A percentile compares a stretch with the other conserved stretches of the same genome.
Evolutionary conservation across 1,140 invertebrate species (phyloP).

Genomic region (Ips nitidus): DNA sequence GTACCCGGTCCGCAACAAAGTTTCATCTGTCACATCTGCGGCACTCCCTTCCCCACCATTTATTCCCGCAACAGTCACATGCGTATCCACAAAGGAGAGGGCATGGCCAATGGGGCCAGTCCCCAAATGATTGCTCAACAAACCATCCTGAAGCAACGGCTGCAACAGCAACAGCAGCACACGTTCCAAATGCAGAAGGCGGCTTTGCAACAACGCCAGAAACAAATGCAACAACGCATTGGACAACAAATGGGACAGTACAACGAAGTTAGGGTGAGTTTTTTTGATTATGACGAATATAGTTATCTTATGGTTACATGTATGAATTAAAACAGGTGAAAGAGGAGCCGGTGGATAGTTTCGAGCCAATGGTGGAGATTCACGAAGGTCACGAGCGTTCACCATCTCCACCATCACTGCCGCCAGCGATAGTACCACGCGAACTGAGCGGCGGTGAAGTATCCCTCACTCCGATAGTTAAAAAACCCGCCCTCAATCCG

Average conservation of each 20-base stretch:
- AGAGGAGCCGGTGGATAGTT: slow-evolving; percentile 45
- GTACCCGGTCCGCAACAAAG: slow-evolving; percentile 25
- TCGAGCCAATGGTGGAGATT: slow-evolving; percentile 50
- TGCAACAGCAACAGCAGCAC: slow-evolving; percentile 32
- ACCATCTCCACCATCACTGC: slow-evolving; percentile 12
- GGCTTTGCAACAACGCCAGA: slow-evolving; percentile 14
- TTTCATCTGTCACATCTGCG: slow-evolving; percentile 49
- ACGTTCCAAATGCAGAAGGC: slow-evolving; percentile 23
- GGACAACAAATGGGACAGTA: slow-evolving; percentile 30
- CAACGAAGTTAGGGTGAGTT: slow-evolving; percentile 30
- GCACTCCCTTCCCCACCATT: slow-evolving; percentile 48
- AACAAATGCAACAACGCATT: slow-evolving; percentile 10
- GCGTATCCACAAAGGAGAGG: slow-evolving; percentile 48
- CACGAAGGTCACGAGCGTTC: slow-evolving; percentile 43
- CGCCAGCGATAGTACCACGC: slow-evolving; percentile 6
- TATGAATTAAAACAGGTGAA: slow-evolving; percentile 33
- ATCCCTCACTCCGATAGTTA: slow-evolving; percentile 48
- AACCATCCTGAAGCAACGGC: slow-evolving; percentile 28
- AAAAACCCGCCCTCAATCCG: slow-evolving; percentile 45
- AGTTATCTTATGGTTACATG: neutral
- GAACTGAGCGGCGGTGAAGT: slow-evolving; percentile 42
- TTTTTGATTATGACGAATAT: neutral
- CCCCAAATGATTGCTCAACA: slow-evolving; percentile 26
- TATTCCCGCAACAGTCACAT: slow-evolving; percentile 51
- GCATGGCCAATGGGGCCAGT: neutral